Evolutionary conservation across 2,888 invertebrate species (phyloP).

Genomic region (Metellina segmentata): DNA sequence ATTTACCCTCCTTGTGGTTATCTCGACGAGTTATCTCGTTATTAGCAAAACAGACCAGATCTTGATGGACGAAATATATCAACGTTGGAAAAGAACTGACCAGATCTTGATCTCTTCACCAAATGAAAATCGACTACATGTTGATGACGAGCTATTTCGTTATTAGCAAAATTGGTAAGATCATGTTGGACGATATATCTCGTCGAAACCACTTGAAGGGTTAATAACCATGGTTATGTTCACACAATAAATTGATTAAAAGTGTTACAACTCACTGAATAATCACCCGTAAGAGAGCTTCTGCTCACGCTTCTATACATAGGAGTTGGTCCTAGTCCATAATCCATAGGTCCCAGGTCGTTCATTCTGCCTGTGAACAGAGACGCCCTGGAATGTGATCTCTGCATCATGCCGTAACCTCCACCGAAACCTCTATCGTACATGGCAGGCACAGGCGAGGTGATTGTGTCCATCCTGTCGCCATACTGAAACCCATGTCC

Average conservation of each 20-base stretch:
- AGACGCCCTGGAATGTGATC: slow-evolving; percentile 66
- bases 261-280: slow-evolving; percentile 31
- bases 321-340: slow-evolving; percentile 47
- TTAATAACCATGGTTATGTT: neutral
- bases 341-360: slow-evolving; percentile 54
- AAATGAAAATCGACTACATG: too few species aligned
- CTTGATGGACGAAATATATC: too few species aligned
- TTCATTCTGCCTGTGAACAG: slow-evolving; percentile 65
- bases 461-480: slow-evolving; percentile 48
- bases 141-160: too few species aligned
- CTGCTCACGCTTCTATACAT: slow-evolving; percentile 74
- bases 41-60: too few species aligned
- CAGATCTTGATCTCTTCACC: too few species aligned
- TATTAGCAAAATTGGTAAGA: too few species aligned
- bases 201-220: too few species aligned
- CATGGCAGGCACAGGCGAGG: slow-evolving; percentile 41
- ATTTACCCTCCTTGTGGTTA: neutral
- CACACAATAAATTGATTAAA: neutral
- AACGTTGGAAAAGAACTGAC: too few species aligned
- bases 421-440: slow-evolving; percentile 48
- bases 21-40: too few species aligned
- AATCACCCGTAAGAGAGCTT: slow-evolving; percentile 68
- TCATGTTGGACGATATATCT: too few species aligned
- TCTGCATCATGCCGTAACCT: slow-evolving; percentile 51
- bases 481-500: slow-evolving; percentile 35